Conservation (phyloP, 2,888 invertebrate genomes). For the Dexiosoma caninum region DNA sequence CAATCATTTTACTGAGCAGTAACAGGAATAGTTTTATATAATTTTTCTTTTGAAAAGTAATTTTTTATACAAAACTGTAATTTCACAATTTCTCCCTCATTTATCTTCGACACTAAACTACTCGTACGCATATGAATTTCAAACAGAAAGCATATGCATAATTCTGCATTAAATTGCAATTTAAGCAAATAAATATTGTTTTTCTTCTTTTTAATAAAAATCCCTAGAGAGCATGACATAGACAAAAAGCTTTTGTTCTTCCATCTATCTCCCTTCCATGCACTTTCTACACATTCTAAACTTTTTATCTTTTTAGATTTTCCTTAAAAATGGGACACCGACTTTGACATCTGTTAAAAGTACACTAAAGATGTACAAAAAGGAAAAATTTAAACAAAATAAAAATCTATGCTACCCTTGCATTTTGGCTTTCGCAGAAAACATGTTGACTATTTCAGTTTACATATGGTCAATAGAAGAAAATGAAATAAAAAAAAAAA, state of each 20-base stretch:
- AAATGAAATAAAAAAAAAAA: conserved; percentile 22
- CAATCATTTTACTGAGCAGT: no score
- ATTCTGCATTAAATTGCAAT: conserved; percentile 59
- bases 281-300: background rate
- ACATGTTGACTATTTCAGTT: no score
- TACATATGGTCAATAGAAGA: background rate
- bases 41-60: no score
- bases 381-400: background rate
- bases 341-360: conserved; percentile 38
- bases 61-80: background rate
- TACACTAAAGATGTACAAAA: conserved; percentile 19
- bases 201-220: background rate
- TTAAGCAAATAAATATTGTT: conserved; percentile 38
- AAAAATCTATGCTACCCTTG: background rate
- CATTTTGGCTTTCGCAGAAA: background rate
- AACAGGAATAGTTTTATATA: no score
- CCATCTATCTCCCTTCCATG: background rate
- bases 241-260: background rate
- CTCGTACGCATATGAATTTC: background rate
- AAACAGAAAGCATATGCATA: conserved; percentile 38
- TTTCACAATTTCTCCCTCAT: background rate
- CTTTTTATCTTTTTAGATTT: background rate
- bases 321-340: background rate
- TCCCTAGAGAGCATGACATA: background rate
- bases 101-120: background rate